Evolutionary conservation across 2,797 vertebrate species (phyloP).

Genomic region (Onychomys torridus): DNA sequence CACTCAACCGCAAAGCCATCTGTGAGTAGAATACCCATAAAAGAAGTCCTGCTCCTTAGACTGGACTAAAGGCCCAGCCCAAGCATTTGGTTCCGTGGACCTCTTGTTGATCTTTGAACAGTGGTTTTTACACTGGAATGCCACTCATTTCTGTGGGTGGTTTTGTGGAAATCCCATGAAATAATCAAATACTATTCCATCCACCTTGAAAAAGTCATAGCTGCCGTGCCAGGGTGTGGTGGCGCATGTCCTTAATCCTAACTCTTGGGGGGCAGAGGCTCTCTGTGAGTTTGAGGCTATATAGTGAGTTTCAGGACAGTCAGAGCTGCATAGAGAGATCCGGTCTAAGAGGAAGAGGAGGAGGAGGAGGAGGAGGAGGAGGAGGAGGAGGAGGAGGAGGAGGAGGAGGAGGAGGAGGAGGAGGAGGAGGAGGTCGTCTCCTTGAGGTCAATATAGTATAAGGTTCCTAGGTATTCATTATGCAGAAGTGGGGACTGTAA

Average conservation of each 20-base stretch:
- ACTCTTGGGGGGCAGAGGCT: neutral
- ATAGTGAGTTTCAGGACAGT: neutral
- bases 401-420: no score
- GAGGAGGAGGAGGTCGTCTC: neutral
- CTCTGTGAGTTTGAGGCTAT: neutral
- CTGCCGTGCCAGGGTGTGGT: no score
- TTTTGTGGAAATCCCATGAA: neutral
- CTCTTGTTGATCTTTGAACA: neutral
- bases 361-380: neutral
- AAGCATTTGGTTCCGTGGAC: neutral
- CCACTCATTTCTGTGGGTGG: neutral
- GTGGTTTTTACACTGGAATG: neutral
- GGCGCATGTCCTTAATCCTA: neutral
- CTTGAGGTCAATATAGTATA: neutral
- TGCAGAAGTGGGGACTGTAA: neutral
- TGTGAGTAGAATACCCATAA: neutral
- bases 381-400: no score
- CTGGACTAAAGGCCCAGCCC: neutral
- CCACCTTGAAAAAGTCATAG: neutral
- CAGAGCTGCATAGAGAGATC: neutral
- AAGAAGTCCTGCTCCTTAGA: neutral
- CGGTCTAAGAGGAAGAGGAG: no score
- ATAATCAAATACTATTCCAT: neutral
- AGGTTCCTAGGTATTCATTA: neutral
- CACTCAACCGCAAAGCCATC: neutral